Evolutionary conservation across 1,140 invertebrate species (phyloP).

Genomic region (Helicoverpa zea): DNA sequence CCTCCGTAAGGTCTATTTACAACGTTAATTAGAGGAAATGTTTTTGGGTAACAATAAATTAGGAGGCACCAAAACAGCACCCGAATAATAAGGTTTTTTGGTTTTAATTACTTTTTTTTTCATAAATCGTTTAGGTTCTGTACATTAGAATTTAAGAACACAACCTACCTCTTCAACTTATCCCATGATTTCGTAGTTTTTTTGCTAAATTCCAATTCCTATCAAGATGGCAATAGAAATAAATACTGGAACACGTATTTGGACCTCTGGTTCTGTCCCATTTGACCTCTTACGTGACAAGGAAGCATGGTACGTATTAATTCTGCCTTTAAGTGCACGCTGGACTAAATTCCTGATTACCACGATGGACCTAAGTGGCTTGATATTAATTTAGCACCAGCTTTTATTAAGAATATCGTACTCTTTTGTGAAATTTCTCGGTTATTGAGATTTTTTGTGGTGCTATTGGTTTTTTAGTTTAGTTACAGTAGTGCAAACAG

Average conservation of each 20-base stretch:
- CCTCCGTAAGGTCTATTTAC: slow-evolving; percentile 8
- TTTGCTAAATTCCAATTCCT: neutral
- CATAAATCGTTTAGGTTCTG: neutral
- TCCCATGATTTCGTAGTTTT: neutral
- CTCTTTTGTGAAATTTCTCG: neutral
- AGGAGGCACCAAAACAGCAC: neutral
- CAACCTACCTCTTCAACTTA: neutral
- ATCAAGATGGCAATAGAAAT: slow-evolving; percentile 15
- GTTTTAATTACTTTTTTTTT: neutral
- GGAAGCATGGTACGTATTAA: slow-evolving; percentile 49
- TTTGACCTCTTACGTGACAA: slow-evolving; percentile 43
- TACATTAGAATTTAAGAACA: too few relatives aligned
- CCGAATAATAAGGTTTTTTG: too few relatives aligned
- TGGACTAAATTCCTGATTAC: slow-evolving; percentile 35
- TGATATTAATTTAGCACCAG: slow-evolving; percentile 38
- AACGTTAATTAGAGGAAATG: slow-evolving; percentile 7
- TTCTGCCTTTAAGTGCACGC: slow-evolving; percentile 38
- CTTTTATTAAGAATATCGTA: slow-evolving; percentile 11
- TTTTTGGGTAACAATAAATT: slow-evolving; percentile 7
- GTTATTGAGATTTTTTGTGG: neutral
- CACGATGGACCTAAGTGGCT: slow-evolving; percentile 24
- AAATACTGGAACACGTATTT: slow-evolving; percentile 19
- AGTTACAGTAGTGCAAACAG: too few relatives aligned
- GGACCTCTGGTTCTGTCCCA: slow-evolving; percentile 19
- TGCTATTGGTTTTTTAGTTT: too few relatives aligned